A percentile compares a stretch with the other conserved stretches of the same genome.
Conservation (phyloP, 2,888 invertebrate genomes). For the Tridacna gigas region DNA sequence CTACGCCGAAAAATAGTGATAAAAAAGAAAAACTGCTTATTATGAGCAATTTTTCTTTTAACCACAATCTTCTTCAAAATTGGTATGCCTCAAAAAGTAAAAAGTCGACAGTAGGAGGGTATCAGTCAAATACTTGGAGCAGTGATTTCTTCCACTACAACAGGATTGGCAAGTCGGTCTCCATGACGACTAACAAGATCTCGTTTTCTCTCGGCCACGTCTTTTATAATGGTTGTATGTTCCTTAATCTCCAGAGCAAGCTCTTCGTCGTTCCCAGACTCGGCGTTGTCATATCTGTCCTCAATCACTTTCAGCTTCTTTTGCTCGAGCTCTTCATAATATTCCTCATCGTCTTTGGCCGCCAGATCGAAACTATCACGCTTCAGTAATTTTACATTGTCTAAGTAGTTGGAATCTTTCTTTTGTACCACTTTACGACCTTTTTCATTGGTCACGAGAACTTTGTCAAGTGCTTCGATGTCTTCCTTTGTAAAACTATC, state of each 20-base stretch:
- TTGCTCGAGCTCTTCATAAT: slow-evolving; percentile 17
- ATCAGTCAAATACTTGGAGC: slow-evolving; percentile 7
- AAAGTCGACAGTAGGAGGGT: no score
- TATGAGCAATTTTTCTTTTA: no score
- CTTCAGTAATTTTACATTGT: not conserved
- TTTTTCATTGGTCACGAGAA: slow-evolving; percentile 37
- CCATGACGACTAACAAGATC: slow-evolving; percentile 18
- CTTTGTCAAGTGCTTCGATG: slow-evolving; percentile 30
- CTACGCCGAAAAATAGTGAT: no score
- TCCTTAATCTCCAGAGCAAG: slow-evolving; percentile 29
- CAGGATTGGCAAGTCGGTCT: not conserved
- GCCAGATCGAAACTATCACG: slow-evolving; percentile 50
- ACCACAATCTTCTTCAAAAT: no score
- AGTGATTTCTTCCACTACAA: not conserved
- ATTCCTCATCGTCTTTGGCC: slow-evolving; percentile 46
- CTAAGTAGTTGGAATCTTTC: slow-evolving; percentile 37
- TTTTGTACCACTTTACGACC: slow-evolving; percentile 34
- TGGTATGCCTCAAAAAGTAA: no score
- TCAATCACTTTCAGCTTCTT: slow-evolving; percentile 6
- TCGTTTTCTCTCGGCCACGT: slow-evolving; percentile 44
- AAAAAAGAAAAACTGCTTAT: no score
- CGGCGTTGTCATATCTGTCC: not conserved
- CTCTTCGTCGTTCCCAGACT: not conserved
- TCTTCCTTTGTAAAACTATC: slow-evolving; percentile 58
- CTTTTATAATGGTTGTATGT: slow-evolving; percentile 43